Conservation (phyloP, 2,888 invertebrate genomes). For the Pristionchus exspectatus region DNA sequence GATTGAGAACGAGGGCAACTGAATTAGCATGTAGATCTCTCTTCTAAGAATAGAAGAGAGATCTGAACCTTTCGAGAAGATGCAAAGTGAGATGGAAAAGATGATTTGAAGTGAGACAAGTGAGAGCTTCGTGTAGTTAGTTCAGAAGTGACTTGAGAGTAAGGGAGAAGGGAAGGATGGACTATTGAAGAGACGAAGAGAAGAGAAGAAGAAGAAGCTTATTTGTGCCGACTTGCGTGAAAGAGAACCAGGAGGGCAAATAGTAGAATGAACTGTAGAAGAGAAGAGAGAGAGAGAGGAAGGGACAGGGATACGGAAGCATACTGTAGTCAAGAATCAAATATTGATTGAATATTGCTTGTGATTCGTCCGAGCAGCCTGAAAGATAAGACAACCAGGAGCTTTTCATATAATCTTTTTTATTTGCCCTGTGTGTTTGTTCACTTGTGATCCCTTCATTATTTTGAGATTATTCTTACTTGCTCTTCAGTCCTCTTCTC, state of each 20-base stretch:
- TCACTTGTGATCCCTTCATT: no score
- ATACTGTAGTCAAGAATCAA: background rate
- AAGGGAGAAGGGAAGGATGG: background rate
- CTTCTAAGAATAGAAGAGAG: background rate
- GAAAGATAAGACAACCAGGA: no score
- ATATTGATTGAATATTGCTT: no score
- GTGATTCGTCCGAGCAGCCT: no score
- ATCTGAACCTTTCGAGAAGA: background rate
- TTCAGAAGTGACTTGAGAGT: background rate
- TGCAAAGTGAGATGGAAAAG: background rate
- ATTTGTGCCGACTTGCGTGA: slow-evolving; percentile 48
- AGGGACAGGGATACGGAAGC: background rate
- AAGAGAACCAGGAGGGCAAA: slow-evolving; percentile 38
- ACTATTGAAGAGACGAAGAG: slow-evolving; percentile 4
- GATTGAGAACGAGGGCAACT: background rate
- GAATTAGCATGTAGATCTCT: background rate
- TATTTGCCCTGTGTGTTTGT: no score
- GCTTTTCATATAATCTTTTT: no score
- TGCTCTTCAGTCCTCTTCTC: slow-evolving; percentile 2
- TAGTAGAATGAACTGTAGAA: slow-evolving; percentile 34
- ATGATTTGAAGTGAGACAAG: background rate
- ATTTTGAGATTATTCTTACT: background rate
- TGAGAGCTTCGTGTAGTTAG: slow-evolving; percentile 8
- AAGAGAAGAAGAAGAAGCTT: slow-evolving; percentile 45
- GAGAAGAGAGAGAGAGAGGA: background rate